A percentile compares a stretch with the other conserved stretches of the same genome.
Evolutionary conservation across 92 coral and sea anemone genomes (phyloP).

Genomic region (Phenganax stokvisi): DNA sequence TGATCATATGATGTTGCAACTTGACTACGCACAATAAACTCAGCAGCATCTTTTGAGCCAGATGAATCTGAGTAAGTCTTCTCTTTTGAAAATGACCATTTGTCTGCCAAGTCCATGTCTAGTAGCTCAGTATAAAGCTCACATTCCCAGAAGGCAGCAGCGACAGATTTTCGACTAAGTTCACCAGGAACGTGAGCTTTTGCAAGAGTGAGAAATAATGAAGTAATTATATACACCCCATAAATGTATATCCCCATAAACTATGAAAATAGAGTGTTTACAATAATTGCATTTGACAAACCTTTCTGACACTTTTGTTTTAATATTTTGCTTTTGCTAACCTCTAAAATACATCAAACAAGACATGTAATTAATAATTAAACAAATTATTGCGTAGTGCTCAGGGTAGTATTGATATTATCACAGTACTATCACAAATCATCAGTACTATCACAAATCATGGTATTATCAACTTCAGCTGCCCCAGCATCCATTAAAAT

Average conservation of each 20-base stretch:
- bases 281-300: no score
- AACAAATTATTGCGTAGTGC: no score
- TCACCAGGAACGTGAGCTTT: constrained; percentile 34
- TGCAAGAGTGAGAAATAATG: no score
- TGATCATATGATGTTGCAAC: constrained; percentile 30
- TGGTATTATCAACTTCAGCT: background rate
- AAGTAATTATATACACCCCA: no score
- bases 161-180: constrained; percentile 41
- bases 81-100: constrained; percentile 34
- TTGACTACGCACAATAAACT: constrained; percentile 26
- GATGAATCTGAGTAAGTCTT: background rate
- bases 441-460: background rate
- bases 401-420: no score
- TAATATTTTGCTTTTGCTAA: no score
- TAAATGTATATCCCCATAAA: no score
- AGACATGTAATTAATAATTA: no score
- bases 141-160: constrained; percentile 48
- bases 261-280: no score
- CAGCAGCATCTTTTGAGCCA: constrained; percentile 48
- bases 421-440: background rate
- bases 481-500: constrained; percentile 31
- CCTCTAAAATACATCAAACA: no score
- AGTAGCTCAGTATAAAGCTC: constrained; percentile 44
- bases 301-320: no score
- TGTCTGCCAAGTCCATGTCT: constrained; percentile 31